Evolutionary conservation across 2,797 vertebrate genomes (phyloP).

Genomic region (Notolepis coatsorum): DNA sequence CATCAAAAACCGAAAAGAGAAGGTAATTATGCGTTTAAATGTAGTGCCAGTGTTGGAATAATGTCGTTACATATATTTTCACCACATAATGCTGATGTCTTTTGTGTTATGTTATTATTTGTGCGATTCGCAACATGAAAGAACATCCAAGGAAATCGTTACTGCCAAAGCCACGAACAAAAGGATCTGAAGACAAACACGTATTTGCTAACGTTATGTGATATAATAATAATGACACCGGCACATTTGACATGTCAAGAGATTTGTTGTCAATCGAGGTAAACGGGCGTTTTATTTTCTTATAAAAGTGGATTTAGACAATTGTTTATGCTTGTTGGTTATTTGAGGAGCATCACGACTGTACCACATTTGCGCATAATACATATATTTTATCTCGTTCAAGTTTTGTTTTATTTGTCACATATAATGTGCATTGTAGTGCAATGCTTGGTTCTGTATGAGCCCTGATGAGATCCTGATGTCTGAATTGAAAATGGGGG

Average conservation of each 20-base stretch:
- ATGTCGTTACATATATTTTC: rapidly evolving
- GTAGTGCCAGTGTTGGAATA: not conserved
- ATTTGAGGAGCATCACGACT: slow-evolving; percentile 31
- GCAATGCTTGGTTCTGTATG: too few relatives aligned
- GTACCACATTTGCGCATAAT: slow-evolving; percentile 42
- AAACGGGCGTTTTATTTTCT: not conserved
- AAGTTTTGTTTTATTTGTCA: too few relatives aligned
- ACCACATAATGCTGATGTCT: slow-evolving; percentile 1
- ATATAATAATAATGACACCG: not conserved
- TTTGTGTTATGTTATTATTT: slow-evolving; percentile 16
- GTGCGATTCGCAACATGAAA: slow-evolving; percentile 31
- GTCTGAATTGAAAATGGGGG: too few relatives aligned
- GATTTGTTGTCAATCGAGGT: not conserved
- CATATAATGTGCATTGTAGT: too few relatives aligned
- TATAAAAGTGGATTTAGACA: not conserved
- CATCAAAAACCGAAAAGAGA: slow-evolving; percentile 57
- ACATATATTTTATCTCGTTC: too few relatives aligned
- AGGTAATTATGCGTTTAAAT: slow-evolving; percentile 49
- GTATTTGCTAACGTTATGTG: not conserved
- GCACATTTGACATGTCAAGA: not conserved
- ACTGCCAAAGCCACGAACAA: slow-evolving; percentile 70
- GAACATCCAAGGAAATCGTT: slow-evolving; percentile 72
- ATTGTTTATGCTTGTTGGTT: slow-evolving; percentile 16
- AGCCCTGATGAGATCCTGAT: too few relatives aligned
- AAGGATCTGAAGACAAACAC: slow-evolving; percentile 35